Percentiles rank a stretch among this genome's conserved stretches.
Conservation (phyloP, 2,113 vertebrate genomes). For the Struthidea cinerea region DNA sequence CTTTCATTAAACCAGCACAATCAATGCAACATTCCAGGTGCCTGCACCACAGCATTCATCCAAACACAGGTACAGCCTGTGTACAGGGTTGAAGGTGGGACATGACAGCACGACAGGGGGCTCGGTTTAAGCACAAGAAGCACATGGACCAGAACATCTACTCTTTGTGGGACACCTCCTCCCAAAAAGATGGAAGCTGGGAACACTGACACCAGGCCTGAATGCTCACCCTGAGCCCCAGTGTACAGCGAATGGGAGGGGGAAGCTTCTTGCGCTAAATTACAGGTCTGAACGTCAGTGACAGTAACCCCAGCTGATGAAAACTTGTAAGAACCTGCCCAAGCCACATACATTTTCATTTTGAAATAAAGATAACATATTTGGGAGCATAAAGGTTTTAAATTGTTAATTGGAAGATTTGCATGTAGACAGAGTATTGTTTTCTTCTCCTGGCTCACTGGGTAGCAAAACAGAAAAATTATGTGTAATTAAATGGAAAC, state of each 20-base stretch:
- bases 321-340: conserved; percentile 10
- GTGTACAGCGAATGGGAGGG: not conserved
- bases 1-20: not conserved
- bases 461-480: conserved; percentile 80
- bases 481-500: conserved; percentile 77
- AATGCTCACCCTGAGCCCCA: not conserved
- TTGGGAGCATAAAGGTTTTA: conserved; percentile 70
- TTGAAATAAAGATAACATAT: conserved; percentile 51
- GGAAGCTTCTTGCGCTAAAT: not conserved
- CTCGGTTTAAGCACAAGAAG: not conserved
- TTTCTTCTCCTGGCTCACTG: conserved; percentile 76
- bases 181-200: not conserved
- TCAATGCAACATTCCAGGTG: not conserved
- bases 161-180: not conserved
- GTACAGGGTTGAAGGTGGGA: not conserved
- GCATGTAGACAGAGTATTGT: conserved; percentile 73
- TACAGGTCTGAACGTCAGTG: not conserved
- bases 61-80: not conserved
- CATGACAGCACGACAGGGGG: accelerated
- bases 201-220: not conserved
- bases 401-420: conserved; percentile 77
- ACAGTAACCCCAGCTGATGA: not conserved
- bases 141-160: not conserved
- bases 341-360: conserved; percentile 1
- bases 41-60: not conserved